phyloP scores from a whole-genome alignment of 2,888 invertebrate species.

The Amphipoea lucens region DNA sequence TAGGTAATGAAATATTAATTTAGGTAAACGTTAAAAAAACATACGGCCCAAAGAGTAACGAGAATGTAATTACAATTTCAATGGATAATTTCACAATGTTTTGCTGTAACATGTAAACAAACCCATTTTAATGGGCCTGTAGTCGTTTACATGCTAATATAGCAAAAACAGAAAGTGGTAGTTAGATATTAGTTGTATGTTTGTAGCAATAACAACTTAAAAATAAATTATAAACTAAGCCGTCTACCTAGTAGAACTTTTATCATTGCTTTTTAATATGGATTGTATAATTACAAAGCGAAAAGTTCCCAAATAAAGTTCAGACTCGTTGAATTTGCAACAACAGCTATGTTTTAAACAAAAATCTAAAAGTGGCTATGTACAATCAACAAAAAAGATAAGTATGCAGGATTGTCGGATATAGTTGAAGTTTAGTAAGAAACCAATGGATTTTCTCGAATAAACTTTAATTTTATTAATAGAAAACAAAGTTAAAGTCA shows the following conservation, averaged over 20 bases:
- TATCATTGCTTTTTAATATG: slow-evolving; percentile 22
- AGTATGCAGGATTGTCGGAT: no score
- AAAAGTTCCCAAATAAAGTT: slow-evolving; percentile 14
- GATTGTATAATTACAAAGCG: slow-evolving; percentile 10
- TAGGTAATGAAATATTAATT: slow-evolving; percentile 30
- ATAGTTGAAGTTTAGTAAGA: no score
- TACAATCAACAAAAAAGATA: no score
- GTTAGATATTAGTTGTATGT: slow-evolving; percentile 9
- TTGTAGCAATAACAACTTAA: background rate
- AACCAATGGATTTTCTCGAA: no score
- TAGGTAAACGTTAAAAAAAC: slow-evolving; percentile 26
- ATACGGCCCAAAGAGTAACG: slow-evolving; percentile 11
- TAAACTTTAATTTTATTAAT: no score
- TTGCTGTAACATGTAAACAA: slow-evolving; percentile 29
- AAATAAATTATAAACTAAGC: background rate
- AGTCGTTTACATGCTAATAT: slow-evolving; percentile 20
- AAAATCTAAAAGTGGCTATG: slow-evolving; percentile 21
- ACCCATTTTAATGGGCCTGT: slow-evolving; percentile 19
- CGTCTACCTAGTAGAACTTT: background rate
- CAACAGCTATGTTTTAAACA: slow-evolving; percentile 22
- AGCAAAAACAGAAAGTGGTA: background rate
- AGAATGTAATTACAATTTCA: slow-evolving; percentile 47
- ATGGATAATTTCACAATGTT: slow-evolving; percentile 33
- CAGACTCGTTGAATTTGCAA: slow-evolving; percentile 17
- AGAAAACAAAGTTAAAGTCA: no score